Percentiles rank a stretch among this genome's conserved stretches.
Evolutionary conservation across 2,888 invertebrate species (phyloP).

Genomic region (Sarcophaga rosellei): DNA sequence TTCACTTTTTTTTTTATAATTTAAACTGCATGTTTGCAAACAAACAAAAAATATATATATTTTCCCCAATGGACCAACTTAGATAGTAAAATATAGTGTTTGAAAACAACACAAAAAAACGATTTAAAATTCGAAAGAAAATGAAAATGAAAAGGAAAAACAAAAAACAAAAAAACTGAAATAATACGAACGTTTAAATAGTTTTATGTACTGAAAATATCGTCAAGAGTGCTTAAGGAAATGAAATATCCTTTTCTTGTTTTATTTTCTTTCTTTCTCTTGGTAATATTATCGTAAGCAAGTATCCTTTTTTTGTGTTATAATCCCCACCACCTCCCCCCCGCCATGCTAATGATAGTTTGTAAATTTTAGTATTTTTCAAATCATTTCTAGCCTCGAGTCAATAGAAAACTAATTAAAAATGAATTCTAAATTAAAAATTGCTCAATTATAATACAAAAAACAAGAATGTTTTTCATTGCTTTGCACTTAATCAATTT

Average conservation of each 20-base stretch:
- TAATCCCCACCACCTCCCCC: neutral
- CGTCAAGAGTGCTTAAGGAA: constrained; percentile 24
- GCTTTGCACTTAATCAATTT: neutral
- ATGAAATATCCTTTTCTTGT: neutral
- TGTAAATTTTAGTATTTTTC: neutral
- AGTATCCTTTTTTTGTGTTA: neutral
- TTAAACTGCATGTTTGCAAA: constrained; percentile 27
- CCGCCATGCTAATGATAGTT: neutral
- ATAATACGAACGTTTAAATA: constrained; percentile 9
- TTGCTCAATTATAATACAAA: neutral
- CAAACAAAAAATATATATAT: constrained; percentile 4
- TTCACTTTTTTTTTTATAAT: neutral
- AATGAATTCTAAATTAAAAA: neutral
- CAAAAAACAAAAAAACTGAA: too few species aligned
- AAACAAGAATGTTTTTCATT: too few species aligned
- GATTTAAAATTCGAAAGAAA: constrained; percentile 13
- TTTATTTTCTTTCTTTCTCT: constrained; percentile 9
- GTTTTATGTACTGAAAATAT: neutral
- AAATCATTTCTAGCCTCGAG: neutral
- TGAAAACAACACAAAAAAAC: neutral
- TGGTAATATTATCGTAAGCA: constrained; percentile 15
- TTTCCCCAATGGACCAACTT: neutral
- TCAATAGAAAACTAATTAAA: neutral
- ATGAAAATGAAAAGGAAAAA: constrained; percentile 5
- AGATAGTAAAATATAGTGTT: neutral